phyloP scores from a whole-genome alignment of 1,140 invertebrate genomes.

The Arion vulgaris region DNA sequence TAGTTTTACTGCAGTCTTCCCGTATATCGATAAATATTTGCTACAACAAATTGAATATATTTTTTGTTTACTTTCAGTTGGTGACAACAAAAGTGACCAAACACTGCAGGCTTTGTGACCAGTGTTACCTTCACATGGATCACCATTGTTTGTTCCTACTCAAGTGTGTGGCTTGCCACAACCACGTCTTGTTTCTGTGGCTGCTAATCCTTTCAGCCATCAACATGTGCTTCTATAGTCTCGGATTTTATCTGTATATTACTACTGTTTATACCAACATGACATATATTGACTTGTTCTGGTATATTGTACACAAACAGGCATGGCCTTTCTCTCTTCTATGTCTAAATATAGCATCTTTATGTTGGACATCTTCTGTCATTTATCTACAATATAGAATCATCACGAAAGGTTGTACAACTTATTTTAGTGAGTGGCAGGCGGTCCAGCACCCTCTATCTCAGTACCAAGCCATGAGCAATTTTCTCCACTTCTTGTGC shows the following conservation, averaged over 20 bases:
- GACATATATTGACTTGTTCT: conserved; percentile 16
- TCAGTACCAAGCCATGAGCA: conserved; percentile 16
- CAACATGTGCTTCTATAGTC: conserved; percentile 50
- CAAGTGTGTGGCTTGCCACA: conserved; percentile 64
- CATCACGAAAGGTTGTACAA: conserved; percentile 55
- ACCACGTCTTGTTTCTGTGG: conserved; percentile 62
- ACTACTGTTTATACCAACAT: conserved; percentile 22
- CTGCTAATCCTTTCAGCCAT: conserved; percentile 51
- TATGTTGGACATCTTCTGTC: conserved; percentile 54
- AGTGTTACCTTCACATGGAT: conserved; percentile 62
- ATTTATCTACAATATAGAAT: conserved; percentile 54
- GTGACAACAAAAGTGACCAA: conserved; percentile 50
- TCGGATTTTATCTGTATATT: conserved; percentile 42
- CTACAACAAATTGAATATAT: no score
- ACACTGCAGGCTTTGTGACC: conserved; percentile 66
- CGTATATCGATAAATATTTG: no score
- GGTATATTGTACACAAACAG: conserved; percentile 43
- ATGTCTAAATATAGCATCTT: conserved; percentile 49
- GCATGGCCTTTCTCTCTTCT: conserved; percentile 53
- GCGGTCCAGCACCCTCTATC: background rate
- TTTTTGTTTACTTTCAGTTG: conserved; percentile 46
- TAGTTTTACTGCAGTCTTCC: no score
- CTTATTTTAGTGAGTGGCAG: conserved; percentile 44
- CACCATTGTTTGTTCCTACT: conserved; percentile 70
- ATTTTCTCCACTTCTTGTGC: conserved; percentile 34